Evolutionary conservation across 2,888 invertebrate species (phyloP).

Genomic region (Cyaniris semiargus): DNA sequence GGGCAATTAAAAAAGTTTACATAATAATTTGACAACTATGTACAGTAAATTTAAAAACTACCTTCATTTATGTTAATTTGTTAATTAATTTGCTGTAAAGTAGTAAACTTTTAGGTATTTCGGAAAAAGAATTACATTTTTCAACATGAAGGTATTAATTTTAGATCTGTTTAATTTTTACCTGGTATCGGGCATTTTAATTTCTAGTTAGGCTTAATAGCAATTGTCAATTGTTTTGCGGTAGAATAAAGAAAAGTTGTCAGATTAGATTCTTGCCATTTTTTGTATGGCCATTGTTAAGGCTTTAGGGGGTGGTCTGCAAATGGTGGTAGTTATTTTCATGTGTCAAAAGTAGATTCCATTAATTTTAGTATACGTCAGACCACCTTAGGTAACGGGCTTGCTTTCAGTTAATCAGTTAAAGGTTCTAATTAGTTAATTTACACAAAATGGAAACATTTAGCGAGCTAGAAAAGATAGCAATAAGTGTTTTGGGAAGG

Average conservation of each 20-base stretch:
- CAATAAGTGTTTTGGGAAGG: constrained; percentile 8
- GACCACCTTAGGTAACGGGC: background rate
- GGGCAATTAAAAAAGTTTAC: background rate
- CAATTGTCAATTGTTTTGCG: background rate
- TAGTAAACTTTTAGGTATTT: background rate
- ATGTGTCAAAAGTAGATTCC: background rate
- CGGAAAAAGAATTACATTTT: background rate
- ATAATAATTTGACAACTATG: background rate
- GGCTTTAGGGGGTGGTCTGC: background rate
- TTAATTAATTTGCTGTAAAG: background rate
- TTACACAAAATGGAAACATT: background rate
- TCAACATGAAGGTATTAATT: no score
- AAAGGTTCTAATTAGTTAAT: background rate
- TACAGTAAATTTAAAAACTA: background rate
- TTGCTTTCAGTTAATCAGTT: background rate
- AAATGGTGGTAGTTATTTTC: background rate
- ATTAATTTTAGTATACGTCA: background rate
- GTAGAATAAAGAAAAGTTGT: constrained; percentile 2
- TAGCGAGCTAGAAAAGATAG: constrained; percentile 7
- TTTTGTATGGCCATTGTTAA: constrained; percentile 15
- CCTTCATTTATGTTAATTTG: background rate
- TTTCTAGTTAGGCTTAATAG: constrained; percentile 9
- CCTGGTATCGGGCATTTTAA: background rate
- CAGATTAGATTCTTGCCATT: constrained; percentile 17
- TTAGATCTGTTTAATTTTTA: background rate